phyloP scores from a whole-genome alignment of 2,113 vertebrate genomes.

The Prionailurus bengalensis region DNA sequence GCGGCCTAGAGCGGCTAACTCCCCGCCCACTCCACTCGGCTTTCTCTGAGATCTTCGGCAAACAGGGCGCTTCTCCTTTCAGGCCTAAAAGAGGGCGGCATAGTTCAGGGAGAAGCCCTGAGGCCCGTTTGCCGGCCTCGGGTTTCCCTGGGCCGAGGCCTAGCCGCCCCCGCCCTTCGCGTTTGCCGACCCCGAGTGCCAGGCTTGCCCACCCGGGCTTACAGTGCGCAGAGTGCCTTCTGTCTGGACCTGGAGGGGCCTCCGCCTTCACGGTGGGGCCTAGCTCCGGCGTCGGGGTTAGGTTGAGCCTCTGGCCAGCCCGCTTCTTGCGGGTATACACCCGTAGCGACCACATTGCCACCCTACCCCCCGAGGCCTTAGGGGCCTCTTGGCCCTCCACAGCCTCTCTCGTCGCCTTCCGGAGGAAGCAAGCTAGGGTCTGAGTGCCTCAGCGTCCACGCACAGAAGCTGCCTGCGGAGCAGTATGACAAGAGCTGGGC shows the following conservation, averaged over 20 bases:
- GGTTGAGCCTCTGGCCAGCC: conserved; percentile 39
- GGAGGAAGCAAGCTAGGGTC: background rate
- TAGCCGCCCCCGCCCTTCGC: accelerated
- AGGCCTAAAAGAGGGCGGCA: conserved; percentile 50
- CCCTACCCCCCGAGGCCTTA: background rate
- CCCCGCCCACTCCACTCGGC: conserved; percentile 28
- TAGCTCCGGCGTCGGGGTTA: conserved; percentile 56
- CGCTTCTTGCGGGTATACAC: conserved; percentile 59
- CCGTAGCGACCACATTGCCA: conserved; percentile 53
- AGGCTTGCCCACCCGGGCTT: background rate
- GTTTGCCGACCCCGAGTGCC: background rate
- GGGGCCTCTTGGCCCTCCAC: background rate
- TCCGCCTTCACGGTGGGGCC: accelerated
- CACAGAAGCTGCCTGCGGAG: accelerated
- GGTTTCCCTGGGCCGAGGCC: background rate
- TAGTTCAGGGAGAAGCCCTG: background rate
- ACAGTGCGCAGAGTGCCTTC: background rate
- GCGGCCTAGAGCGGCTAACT: background rate
- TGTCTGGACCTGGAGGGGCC: background rate
- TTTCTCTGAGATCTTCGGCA: conserved; percentile 82
- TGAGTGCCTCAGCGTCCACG: too few relatives aligned
- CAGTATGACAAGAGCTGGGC: accelerated
- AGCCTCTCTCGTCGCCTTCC: background rate
- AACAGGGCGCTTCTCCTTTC: conserved; percentile 36
- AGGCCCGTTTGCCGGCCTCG: background rate